Conservation (phyloP, 1,140 invertebrate species). For the Trichomalopsis sarcophagae region DNA sequence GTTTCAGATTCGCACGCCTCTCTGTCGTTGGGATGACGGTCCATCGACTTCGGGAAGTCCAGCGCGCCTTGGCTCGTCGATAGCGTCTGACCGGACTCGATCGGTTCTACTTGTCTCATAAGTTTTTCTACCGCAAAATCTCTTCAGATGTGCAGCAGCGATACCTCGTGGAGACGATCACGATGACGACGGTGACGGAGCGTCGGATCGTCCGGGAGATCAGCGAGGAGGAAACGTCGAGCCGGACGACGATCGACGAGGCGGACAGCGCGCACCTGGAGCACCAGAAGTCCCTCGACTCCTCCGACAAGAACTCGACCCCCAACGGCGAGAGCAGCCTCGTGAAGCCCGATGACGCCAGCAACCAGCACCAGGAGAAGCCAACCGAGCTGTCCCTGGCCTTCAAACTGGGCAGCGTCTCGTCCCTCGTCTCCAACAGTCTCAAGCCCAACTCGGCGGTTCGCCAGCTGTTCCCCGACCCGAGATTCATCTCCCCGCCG, state of each 20-base stretch:
- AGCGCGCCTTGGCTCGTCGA: no score
- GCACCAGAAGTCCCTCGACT: constrained; percentile 47
- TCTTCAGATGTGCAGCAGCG: constrained; percentile 73
- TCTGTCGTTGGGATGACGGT: no score
- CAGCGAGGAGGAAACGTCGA: constrained; percentile 62
- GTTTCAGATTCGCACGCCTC: no score
- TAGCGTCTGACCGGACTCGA: no score
- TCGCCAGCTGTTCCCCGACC: constrained; percentile 82
- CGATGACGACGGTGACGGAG: constrained; percentile 82
- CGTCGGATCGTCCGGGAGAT: constrained; percentile 78
- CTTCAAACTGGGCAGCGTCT: constrained; percentile 78
- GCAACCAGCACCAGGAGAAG: constrained; percentile 60
- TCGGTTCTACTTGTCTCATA: no score
- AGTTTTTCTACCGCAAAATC: neutral
- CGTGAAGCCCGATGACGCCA: neutral
- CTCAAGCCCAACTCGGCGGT: constrained; percentile 84
- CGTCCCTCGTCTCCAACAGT: constrained; percentile 77
- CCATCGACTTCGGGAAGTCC: no score
- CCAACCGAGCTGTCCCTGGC: constrained; percentile 76
- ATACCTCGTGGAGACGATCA: constrained; percentile 82
- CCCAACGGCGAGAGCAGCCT: neutral
- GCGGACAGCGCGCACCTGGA: constrained; percentile 40
- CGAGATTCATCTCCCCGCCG: constrained; percentile 76
- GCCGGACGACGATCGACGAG: constrained; percentile 55
- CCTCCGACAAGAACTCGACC: constrained; percentile 44